phyloP scores from a whole-genome alignment of 2,888 invertebrate genomes.

The Branchipolynoe longqiensis region DNA sequence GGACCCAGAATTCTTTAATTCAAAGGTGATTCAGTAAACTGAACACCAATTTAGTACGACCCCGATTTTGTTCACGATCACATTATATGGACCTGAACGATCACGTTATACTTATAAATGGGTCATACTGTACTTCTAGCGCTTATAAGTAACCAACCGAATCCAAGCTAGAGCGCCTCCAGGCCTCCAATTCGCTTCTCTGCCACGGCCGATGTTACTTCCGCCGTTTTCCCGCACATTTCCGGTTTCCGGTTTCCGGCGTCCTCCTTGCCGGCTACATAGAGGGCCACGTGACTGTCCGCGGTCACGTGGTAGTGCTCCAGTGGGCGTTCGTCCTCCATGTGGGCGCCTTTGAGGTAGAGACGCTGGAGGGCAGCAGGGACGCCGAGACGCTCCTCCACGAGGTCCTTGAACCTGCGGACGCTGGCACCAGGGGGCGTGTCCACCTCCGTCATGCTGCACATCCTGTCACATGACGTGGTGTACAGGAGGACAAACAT shows the following conservation, averaged over 20 bases:
- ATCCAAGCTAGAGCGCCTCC: background rate
- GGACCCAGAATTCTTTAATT: no score
- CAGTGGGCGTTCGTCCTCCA: background rate
- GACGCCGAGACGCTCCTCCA: background rate
- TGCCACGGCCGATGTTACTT: background rate
- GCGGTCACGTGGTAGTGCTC: background rate
- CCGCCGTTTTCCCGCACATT: background rate
- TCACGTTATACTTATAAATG: no score
- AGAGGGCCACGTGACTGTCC: background rate
- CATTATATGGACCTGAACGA: no score
- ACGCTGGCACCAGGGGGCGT: background rate
- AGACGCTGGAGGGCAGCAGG: slow-evolving; percentile 27
- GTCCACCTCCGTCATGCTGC: slow-evolving; percentile 9
- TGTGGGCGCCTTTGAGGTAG: slow-evolving; percentile 1
- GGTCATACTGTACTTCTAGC: no score
- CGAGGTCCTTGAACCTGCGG: background rate
- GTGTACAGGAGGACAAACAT: slow-evolving; percentile 24
- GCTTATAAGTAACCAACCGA: no score
- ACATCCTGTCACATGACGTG: background rate
- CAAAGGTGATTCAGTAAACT: no score
- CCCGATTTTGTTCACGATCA: no score
- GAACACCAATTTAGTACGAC: no score
- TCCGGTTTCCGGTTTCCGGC: background rate
- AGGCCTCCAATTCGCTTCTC: background rate
- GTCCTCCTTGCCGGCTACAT: slow-evolving; percentile 6